These are phyloP conservation scores for Zaprionus bogoriensis DNA, from an alignment of 2,888 invertebrate genomes.

Conservation along the genomic window DNA sequence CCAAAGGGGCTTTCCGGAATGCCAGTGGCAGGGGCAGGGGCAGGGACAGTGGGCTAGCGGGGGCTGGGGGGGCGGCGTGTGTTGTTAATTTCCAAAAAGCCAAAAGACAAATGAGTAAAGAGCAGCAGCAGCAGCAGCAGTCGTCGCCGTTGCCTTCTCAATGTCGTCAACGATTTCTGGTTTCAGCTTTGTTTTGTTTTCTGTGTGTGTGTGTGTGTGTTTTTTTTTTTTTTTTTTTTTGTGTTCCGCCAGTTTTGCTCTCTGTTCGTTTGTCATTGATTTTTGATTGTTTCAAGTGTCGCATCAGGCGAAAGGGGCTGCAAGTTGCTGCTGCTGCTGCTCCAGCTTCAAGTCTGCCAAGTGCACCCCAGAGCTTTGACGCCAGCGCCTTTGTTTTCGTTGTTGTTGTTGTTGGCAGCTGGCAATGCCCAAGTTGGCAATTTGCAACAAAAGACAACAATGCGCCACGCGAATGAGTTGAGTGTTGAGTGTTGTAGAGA, in stretches of 20 bases:
- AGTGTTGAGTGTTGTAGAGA: not conserved
- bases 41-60: not conserved
- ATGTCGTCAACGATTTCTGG: conserved; percentile 45
- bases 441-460: conserved; percentile 73
- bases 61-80: conserved; percentile 31
- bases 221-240: not conserved
- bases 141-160: conserved; percentile 53
- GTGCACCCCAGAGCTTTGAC: conserved; percentile 76
- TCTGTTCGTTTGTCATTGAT: conserved; percentile 61
- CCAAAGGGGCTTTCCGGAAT: conserved; percentile 22
- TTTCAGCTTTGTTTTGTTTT: conserved; percentile 11
- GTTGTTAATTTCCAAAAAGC: conserved; percentile 74
- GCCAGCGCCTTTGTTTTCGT: conserved; percentile 61
- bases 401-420: conserved; percentile 30
- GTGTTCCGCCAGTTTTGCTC: not conserved
- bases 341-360: conserved; percentile 58
- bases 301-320: conserved; percentile 24
- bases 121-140: conserved; percentile 46
- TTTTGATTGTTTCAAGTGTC: conserved; percentile 77
- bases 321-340: conserved; percentile 15
- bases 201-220: not conserved
- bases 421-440: conserved; percentile 74
- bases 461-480: conserved; percentile 13
- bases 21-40: not conserved
- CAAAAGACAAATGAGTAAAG: conserved; percentile 76